phyloP scores from a whole-genome alignment of 2,113 vertebrate genomes.

The Centrocercus urophasianus region DNA sequence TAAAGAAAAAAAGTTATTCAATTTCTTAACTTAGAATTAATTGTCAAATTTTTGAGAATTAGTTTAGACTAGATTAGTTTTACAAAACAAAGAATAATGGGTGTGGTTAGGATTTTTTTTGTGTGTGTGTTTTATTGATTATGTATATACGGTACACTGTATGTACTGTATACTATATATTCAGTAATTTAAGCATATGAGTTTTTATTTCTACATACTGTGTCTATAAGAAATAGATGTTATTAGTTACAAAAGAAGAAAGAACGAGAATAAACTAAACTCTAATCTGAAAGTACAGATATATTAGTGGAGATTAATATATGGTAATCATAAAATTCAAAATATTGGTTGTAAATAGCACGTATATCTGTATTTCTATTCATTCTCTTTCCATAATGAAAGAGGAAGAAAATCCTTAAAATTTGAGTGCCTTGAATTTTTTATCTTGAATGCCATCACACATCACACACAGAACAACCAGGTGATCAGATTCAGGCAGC shows the following conservation, averaged over 20 bases:
- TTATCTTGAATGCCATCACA: neutral
- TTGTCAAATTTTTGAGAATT: neutral
- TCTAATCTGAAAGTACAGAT: rapidly evolving
- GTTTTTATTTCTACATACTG: neutral
- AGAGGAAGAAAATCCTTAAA: too few relatives aligned
- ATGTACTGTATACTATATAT: too few relatives aligned
- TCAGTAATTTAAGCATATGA: neutral
- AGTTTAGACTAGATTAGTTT: neutral
- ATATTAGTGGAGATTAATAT: neutral
- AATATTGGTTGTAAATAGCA: neutral
- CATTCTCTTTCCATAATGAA: neutral
- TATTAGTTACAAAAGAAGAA: neutral
- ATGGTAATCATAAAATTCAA: neutral
- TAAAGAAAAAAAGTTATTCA: neutral
- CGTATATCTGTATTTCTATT: neutral
- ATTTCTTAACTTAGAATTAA: neutral
- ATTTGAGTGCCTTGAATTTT: too few relatives aligned
- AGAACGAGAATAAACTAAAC: neutral
- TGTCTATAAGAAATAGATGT: neutral
- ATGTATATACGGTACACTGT: neutral
- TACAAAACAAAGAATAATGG: neutral
- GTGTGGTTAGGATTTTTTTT: rapidly evolving
- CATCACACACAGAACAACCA: neutral
- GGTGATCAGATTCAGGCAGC: neutral
- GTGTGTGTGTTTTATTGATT: neutral